Evolutionary conservation across 2,888 invertebrate species (phyloP), one percentile per base, ranked within the genome.

Genomic region (Perizoma flavofasciatum): DNA sequence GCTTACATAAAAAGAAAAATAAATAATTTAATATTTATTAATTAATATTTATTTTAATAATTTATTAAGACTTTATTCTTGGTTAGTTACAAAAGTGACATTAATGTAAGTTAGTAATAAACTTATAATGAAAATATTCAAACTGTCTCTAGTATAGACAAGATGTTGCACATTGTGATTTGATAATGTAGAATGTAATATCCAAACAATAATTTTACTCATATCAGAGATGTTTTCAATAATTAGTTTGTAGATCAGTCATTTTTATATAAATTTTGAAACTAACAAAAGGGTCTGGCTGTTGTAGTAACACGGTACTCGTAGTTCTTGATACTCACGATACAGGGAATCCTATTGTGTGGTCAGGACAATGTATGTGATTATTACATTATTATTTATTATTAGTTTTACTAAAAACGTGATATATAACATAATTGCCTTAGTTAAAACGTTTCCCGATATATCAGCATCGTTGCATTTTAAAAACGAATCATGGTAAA

Each of bases 151-250:
- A 68, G 55, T 67, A 49, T 53, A 63, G 67, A 71, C 65, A 65
- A 67, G 67, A 72, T 74, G 65, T 75, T 81, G 87, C 89, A 90
- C 89, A 79, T 83, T 82, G 89, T 71, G 89, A 89, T 88, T 89
- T 90, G 90, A 90, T 80, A 82, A 77, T 68, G 80, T 89, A 89
- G 88, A 69, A 58, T 81, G 75, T 84, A 83, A 75, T 78, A 73
- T 73, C 79, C 78, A 77, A 73, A 67, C 54, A 79, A 76, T 73
- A 69, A 70, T 72, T 22, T 74, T 64, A 71, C 79, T 74, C 81
- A 82, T 82, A 82, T 82, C 81, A 78, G 68, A 63, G 41, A 2
- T 66, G 60, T 62, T 61, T 55, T 70, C 41, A 37, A 37, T 37
- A 37, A 65, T 60, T 62, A 53, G 44, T 56, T 49, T 43, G 35